phyloP scores from a whole-genome alignment of 1,140 invertebrate species.

The Musca domestica region DNA sequence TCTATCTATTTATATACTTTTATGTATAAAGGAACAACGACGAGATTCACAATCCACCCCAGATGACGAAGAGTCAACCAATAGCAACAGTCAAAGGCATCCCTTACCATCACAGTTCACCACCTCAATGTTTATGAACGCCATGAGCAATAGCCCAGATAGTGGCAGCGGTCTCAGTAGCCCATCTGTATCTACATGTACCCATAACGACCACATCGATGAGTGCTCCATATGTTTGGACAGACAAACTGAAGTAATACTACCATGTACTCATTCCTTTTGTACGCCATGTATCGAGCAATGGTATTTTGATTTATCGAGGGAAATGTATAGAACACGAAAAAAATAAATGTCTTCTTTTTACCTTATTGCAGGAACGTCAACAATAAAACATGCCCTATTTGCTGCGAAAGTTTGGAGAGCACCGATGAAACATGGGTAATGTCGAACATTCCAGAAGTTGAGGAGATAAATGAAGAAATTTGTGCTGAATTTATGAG shows the following conservation, averaged over 20 bases:
- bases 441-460: constrained; percentile 63
- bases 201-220: constrained; percentile 40
- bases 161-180: constrained; percentile 24
- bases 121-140: constrained; percentile 48
- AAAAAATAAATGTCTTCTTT: constrained; percentile 17
- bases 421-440: constrained; percentile 69
- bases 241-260: constrained; percentile 62
- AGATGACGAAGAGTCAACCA: background rate
- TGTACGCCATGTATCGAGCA: constrained; percentile 68
- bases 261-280: constrained; percentile 68
- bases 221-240: constrained; percentile 75
- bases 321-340: constrained; percentile 5
- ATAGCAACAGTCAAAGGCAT: background rate
- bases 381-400: constrained; percentile 66
- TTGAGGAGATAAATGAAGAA: constrained; percentile 62
- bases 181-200: constrained; percentile 24
- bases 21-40: constrained; percentile 19
- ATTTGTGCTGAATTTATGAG: constrained; percentile 48
- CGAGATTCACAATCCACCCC: constrained; percentile 24
- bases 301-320: no score
- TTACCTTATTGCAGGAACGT: constrained; percentile 59
- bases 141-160: constrained; percentile 25
- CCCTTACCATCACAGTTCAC: constrained; percentile 31
- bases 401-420: constrained; percentile 63
- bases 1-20: constrained; percentile 36